Base-by-base conservation (phyloP, 2,888 invertebrate species). In the Yponomeuta cagnagella region DNA sequence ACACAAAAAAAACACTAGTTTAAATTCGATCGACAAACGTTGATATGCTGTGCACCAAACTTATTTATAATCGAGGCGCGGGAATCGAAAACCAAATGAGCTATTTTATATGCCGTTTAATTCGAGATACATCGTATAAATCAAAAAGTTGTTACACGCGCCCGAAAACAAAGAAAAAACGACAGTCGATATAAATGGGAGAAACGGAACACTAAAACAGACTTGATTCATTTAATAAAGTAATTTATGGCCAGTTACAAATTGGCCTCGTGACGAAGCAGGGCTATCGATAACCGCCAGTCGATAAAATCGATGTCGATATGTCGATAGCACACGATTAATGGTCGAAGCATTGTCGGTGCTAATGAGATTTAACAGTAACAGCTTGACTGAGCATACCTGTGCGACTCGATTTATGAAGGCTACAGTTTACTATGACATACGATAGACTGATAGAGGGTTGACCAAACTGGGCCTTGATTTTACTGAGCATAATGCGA, bases 181-280 rank as follows among this genome's bases (percentile, higher is more conserved):
- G 33, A n/a, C 12, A 8, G 33, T n/a, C 64, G 48, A 69, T 69
- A 64, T 64, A 30, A 58, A 64, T 48, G 33, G 15, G 31, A n/a
- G 48, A 33, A 65, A 88, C 80, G 77, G 48, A 52, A 23, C 68
- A 68, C 10, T 68, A 52, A 10, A 48, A 30, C 67, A 31, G 52
- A 77, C 77, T 82, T 90, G 90, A 90, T 90, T 90, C 90, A 90
- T 90, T 88, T 89, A 89, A 90, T 90, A 89, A 89, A 88, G 82
- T 89, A 88, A 90, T 90, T 90, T 90, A 91, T 90, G 87, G 80
- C 83, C 78, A 81, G 52, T 83, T 83, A 89, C 90, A 90, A 89
- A 90, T 90, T 90, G 89, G 85, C 81, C 86, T 83, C 83, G 83
- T 85, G 88, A 86, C 87, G 81, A 82, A 68, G 79, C 80, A 74